Evolutionary conservation across 1,140 invertebrate species (phyloP), one percentile per base, ranked within the genome.

Genomic region (Acromyrmex heyeri): DNA sequence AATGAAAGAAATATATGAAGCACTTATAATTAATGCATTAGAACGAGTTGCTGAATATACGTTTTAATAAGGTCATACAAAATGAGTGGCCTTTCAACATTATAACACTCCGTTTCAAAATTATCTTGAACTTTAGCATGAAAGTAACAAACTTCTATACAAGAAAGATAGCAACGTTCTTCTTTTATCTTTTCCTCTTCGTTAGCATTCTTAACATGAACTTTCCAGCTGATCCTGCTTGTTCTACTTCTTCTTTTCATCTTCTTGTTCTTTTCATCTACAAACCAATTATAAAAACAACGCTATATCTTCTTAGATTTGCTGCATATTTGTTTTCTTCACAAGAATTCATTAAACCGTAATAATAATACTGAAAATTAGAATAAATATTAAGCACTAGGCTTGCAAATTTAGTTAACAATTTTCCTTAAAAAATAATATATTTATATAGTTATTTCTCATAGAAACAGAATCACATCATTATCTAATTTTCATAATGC

Each of bases 161-260:
- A 48, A 30, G 18, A 82, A 72, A 24, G 8, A 48, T 73, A 61
- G 53, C 12, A 70, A 14, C 12, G n/a, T 61, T 82, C 24, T 73
- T 48, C 55, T 48, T 73, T 82, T 50, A 82, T 48, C 2, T 18
- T 61, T 82, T 38, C 14, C 24, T 48, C 1, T 38, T 75, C 57
- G 61, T 83, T 83, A 83, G 55, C 69, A 83, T 75, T 73, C 55
- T 73, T 83, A 50, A 83, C 57, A 50, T 57, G 16, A 75, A 83
- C 53, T 73, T 73, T 61, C 12, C 7, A 30, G 27, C 55, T 61
- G 38, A 61, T 44, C 24, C 14, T 69, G 8, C 8, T 21, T 14
- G 44, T n/a, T 55, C 10, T 34, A 8, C 10, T 0, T 44, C 3
- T 38, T 18, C 38, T 59, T 67, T 18, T 27, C 34, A 55, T 27